Conservation (phyloP, 2,888 invertebrate genomes). For the Dynastes tityus region DNA sequence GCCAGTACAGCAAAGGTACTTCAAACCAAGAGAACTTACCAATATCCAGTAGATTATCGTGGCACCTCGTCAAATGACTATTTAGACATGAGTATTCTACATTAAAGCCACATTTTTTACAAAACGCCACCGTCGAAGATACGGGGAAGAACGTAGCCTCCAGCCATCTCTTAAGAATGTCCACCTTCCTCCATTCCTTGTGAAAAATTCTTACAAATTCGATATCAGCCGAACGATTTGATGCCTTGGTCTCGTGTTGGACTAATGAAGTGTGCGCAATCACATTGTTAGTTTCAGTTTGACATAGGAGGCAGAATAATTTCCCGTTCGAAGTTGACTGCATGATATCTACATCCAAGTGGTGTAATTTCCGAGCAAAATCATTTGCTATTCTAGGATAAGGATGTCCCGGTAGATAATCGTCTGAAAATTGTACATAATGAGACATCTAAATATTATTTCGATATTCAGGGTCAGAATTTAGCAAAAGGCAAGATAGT, state of each 20-base stretch:
- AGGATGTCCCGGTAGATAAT: not conserved
- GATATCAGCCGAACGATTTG: not conserved
- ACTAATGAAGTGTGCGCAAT: not conserved
- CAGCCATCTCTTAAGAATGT: not conserved
- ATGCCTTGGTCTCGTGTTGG: not conserved
- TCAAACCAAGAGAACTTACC: slow-evolving; percentile 3
- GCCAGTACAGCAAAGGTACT: not conserved
- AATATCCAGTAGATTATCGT: not conserved
- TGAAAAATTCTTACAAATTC: slow-evolving; percentile 13
- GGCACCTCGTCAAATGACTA: slow-evolving; percentile 15
- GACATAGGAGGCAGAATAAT: slow-evolving; percentile 20
- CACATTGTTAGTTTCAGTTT: not conserved
- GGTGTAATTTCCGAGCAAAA: not conserved
- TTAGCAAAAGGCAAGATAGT: too few species aligned
- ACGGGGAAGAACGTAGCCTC: slow-evolving; percentile 19
- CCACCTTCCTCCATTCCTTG: slow-evolving; percentile 20
- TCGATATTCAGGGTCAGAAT: not conserved
- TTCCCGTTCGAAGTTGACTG: not conserved
- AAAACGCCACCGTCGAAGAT: slow-evolving; percentile 12
- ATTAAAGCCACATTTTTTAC: slow-evolving; percentile 24
- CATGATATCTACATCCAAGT: slow-evolving; percentile 13
- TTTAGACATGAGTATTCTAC: slow-evolving; percentile 10
- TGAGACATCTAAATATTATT: not conserved
- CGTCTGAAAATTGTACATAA: slow-evolving; percentile 4
- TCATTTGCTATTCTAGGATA: slow-evolving; percentile 13